A percentile compares a stretch with the other conserved stretches of the same genome.
Conservation (phyloP, 2,113 vertebrate species). For the Ageneiosus marmoratus region DNA sequence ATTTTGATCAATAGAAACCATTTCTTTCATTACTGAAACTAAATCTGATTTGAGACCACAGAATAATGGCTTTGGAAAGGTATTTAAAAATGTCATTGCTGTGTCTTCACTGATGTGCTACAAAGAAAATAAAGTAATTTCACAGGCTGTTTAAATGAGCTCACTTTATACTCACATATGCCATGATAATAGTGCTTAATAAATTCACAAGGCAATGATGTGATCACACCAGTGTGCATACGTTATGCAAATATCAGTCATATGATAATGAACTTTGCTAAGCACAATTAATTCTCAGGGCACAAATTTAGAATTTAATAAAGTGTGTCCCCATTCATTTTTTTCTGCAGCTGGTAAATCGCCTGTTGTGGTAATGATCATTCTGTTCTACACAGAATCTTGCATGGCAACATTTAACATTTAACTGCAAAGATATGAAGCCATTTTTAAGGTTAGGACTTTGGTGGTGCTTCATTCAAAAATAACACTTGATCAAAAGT, state of each 20-base stretch:
- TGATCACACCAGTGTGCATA: neutral
- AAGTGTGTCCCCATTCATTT: neutral
- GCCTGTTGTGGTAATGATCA: neutral
- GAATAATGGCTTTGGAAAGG: neutral
- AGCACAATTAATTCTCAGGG: conserved; percentile 5
- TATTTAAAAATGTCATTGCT: neutral
- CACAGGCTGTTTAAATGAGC: neutral
- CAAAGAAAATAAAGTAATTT: neutral
- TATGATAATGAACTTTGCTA: conserved; percentile 10
- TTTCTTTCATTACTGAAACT: neutral
- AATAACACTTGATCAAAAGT: neutral
- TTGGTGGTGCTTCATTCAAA: neutral
- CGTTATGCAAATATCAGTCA: neutral
- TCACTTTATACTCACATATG: neutral
- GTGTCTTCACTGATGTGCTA: conserved; percentile 5
- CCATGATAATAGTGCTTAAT: neutral
- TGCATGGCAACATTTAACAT: neutral
- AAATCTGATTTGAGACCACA: neutral
- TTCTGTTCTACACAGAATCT: neutral
- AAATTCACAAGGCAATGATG: neutral
- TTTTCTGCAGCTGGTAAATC: neutral
- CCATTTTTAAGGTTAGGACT: neutral
- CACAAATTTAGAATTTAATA: conserved; percentile 15
- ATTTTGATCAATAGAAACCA: neutral
- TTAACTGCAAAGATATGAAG: neutral